Conservation (phyloP, 2,888 invertebrate species). For the Drosophila mayaguana region DNA sequence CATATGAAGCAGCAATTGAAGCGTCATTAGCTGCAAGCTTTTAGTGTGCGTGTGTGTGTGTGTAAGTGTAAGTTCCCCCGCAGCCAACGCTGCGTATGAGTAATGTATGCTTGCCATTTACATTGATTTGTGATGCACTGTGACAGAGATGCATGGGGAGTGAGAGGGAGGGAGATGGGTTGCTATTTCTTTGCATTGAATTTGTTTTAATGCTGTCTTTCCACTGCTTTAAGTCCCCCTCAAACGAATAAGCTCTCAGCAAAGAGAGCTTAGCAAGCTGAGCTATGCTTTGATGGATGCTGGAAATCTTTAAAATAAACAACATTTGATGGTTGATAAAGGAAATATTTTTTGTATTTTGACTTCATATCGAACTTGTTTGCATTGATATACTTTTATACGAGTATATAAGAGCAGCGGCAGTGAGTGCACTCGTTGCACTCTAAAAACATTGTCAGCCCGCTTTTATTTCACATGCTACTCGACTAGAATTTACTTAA, state of each 20-base stretch:
- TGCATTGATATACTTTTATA: not conserved
- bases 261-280: not conserved
- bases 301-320: not conserved
- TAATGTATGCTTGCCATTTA: slow-evolving; percentile 73
- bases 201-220: slow-evolving; percentile 27
- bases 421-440: too few species aligned
- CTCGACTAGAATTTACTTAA: not conserved
- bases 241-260: not conserved
- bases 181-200: not conserved
- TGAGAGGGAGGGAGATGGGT: not conserved
- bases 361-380: not conserved
- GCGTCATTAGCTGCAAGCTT: slow-evolving; percentile 77
- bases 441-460: not conserved
- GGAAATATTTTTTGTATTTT: not conserved
- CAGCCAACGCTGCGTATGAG: slow-evolving; percentile 66
- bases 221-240: slow-evolving; percentile 29
- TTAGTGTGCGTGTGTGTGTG: slow-evolving; percentile 13
- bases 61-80: too few species aligned
- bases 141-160: not conserved
- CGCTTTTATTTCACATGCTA: not conserved
- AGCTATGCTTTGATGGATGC: not conserved
- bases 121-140: slow-evolving; percentile 66
- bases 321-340: not conserved
- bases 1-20: slow-evolving; percentile 73
- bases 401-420: not conserved